Conservation (phyloP, 2,797 vertebrate genomes). For the Microctenopoma steveboyesi region DNA sequence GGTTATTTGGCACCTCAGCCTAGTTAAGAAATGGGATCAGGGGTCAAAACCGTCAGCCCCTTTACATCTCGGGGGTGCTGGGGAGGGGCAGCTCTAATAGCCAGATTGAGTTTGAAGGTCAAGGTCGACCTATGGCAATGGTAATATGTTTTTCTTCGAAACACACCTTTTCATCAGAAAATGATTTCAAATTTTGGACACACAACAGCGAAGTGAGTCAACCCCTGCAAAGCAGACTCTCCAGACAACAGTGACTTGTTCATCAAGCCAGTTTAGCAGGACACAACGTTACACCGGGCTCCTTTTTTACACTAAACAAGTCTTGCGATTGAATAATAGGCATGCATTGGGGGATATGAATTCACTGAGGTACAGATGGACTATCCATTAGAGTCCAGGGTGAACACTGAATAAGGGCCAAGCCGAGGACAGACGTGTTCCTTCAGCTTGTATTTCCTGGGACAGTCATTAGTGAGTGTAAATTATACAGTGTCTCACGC, state of each 20-base stretch:
- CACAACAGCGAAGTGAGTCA: conserved; percentile 46
- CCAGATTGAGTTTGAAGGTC: conserved; percentile 89
- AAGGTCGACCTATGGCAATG: conserved; percentile 84
- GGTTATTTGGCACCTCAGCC: conserved; percentile 85
- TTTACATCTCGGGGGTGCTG: conserved; percentile 84
- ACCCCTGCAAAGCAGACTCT: not conserved
- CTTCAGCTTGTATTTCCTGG: conserved; percentile 78
- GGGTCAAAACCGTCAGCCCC: conserved; percentile 86
- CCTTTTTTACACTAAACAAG: conserved; percentile 69
- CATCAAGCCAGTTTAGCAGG: conserved; percentile 64
- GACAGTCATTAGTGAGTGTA: conserved; percentile 85
- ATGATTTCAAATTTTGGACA: conserved; percentile 58
- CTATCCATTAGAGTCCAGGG: conserved; percentile 79
- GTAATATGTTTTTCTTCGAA: conserved; percentile 81
- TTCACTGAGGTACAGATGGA: conserved; percentile 78
- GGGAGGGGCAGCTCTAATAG: conserved; percentile 82
- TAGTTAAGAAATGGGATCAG: conserved; percentile 89
- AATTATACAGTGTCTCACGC: conserved; percentile 85
- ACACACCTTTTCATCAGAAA: conserved; percentile 63
- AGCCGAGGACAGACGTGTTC: conserved; percentile 77
- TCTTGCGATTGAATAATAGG: conserved; percentile 79
- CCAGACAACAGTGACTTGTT: conserved; percentile 73
- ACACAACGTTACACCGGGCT: conserved; percentile 65
- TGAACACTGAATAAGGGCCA: conserved; percentile 80
- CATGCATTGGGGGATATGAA: conserved; percentile 80